These are phyloP conservation scores for Scartelaos histophorus DNA, from an alignment of 2,113 vertebrate genomes.

Conservation along the genomic window DNA sequence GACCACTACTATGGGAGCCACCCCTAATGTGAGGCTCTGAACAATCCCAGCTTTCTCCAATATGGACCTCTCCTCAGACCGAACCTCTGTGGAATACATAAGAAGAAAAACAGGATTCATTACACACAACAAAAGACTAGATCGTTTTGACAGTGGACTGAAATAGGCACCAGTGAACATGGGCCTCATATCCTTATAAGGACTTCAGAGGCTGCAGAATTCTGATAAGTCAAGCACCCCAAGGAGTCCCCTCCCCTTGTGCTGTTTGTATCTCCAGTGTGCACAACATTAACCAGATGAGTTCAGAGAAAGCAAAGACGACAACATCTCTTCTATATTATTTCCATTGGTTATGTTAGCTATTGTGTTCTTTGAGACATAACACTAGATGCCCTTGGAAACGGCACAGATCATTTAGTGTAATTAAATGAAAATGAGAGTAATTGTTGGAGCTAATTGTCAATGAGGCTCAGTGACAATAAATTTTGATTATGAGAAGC, in stretches of 20 bases:
- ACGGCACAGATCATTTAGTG: conserved; percentile 21
- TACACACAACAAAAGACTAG: conserved; percentile 29
- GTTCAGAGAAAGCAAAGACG: not conserved
- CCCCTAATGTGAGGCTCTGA: conserved; percentile 80
- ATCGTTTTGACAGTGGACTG: conserved; percentile 16
- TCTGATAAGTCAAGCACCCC: conserved; percentile 45
- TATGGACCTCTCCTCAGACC: conserved; percentile 74
- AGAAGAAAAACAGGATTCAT: conserved; percentile 23
- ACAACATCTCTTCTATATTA: conserved; percentile 4
- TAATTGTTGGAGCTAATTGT: conserved; percentile 28
- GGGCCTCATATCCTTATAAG: conserved; percentile 47
- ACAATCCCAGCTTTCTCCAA: conserved; percentile 76
- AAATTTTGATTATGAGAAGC: conserved; percentile 58
- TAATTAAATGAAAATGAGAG: conserved; percentile 27
- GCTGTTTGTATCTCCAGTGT: not conserved
- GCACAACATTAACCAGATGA: not conserved
- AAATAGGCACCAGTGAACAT: conserved; percentile 37
- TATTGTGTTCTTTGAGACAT: conserved; percentile 22
- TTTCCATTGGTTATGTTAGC: conserved; percentile 7
- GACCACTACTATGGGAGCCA: conserved; percentile 78
- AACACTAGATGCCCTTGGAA: conserved; percentile 6
- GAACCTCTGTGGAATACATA: conserved; percentile 67
- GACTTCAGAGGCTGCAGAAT: conserved; percentile 48
- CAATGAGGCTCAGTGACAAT: conserved; percentile 50
- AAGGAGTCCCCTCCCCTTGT: conserved; percentile 15